phyloP scores from a whole-genome alignment of 2,888 invertebrate species.

The Oconnorella tubifera region DNA sequence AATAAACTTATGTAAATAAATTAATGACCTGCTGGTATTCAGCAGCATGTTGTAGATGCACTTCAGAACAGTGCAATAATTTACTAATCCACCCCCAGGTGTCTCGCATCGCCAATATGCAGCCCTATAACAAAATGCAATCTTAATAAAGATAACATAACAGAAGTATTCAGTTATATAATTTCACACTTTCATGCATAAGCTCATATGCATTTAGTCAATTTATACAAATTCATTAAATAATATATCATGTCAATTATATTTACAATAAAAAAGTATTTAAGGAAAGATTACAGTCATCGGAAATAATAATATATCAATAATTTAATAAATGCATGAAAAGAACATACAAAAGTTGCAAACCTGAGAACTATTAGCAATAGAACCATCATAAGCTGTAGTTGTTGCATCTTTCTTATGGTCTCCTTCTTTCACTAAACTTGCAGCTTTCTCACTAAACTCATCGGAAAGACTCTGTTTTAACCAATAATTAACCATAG shows the following conservation, averaged over 20 bases:
- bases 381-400: background rate
- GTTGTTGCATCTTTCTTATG: background rate
- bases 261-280: no score
- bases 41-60: slow-evolving; percentile 49
- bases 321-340: no score
- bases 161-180: no score
- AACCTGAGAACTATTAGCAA: slow-evolving; percentile 1
- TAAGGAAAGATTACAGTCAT: no score
- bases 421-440: background rate
- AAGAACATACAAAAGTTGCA: slow-evolving; percentile 1
- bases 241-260: no score
- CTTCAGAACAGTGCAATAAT: slow-evolving; percentile 48
- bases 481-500: background rate
- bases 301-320: no score
- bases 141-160: background rate
- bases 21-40: slow-evolving; percentile 54
- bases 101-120: slow-evolving; percentile 46
- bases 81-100: slow-evolving; percentile 51
- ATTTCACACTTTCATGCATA: no score
- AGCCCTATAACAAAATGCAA: slow-evolving; percentile 39
- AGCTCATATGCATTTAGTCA: no score
- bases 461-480: background rate
- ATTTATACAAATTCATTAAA: no score
- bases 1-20: no score
- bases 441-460: background rate